These are phyloP conservation scores for Lumbricus terrestris DNA, from an alignment of 2,888 invertebrate species.

Conservation along the genomic window DNA sequence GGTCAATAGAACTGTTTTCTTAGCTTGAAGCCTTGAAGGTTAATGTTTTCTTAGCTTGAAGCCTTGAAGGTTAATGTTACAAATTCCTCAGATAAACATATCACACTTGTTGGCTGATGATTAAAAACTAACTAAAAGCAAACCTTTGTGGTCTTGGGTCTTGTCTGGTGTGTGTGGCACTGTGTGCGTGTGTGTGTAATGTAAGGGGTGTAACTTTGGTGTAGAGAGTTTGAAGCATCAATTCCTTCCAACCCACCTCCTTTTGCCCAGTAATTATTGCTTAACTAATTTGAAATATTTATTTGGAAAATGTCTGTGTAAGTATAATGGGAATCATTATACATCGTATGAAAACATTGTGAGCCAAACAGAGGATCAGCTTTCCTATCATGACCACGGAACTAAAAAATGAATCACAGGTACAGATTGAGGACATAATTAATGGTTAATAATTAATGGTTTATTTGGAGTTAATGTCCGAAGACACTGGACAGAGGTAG, in stretches of 20 bases:
- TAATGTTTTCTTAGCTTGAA: neutral
- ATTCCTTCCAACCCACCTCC: neutral
- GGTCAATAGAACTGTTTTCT: neutral
- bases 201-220: neutral
- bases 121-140: neutral
- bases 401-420: too few species aligned
- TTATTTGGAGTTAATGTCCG: too few species aligned
- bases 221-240: neutral
- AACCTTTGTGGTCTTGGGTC: neutral
- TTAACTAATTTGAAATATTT: neutral
- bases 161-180: neutral
- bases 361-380: too few species aligned
- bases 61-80: neutral
- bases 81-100: conserved; percentile 3
- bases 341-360: neutral
- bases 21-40: neutral
- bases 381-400: too few species aligned
- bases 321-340: neutral
- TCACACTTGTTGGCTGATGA: neutral
- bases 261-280: neutral
- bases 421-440: too few species aligned
- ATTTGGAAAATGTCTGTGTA: neutral
- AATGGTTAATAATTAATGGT: too few species aligned
- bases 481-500: too few species aligned
- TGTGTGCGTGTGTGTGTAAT: neutral